phyloP scores from a whole-genome alignment of 1,140 invertebrate species.

The Patella vulgata region DNA sequence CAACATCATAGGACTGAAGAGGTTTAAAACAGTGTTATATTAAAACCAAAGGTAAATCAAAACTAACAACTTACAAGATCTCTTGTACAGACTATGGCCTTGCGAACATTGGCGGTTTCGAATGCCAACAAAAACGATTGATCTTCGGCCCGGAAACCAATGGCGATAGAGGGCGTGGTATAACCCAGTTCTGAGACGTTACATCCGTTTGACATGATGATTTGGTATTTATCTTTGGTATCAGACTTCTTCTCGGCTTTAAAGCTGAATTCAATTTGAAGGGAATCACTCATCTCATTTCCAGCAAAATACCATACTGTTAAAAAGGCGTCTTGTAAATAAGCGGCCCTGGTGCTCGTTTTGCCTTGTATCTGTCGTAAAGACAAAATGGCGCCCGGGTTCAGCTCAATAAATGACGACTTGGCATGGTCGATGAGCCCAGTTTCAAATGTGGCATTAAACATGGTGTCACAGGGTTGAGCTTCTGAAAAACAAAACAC shows the following conservation, averaged over 20 bases:
- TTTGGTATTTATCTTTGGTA: constrained; percentile 33
- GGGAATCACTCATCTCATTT: constrained; percentile 34
- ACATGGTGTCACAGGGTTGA: constrained; percentile 37
- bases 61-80: constrained; percentile 24
- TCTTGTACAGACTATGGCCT: constrained; percentile 33
- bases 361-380: constrained; percentile 2
- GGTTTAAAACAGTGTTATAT: too few relatives aligned
- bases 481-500: constrained; percentile 14
- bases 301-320: constrained; percentile 38
- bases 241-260: constrained; percentile 16
- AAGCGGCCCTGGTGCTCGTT: constrained; percentile 25
- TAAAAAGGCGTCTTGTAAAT: constrained; percentile 24
- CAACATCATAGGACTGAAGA: too few relatives aligned
- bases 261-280: constrained; percentile 30
- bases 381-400: constrained; percentile 5
- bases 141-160: constrained; percentile 33
- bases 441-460: constrained; percentile 41
- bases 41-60: too few relatives aligned
- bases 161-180: constrained; percentile 33
- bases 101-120: constrained; percentile 27
- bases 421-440: constrained; percentile 33
- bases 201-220: constrained; percentile 39
- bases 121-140: constrained; percentile 33
- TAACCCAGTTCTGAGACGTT: constrained; percentile 31
- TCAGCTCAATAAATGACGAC: constrained; percentile 31